Evolutionary conservation across 2,888 invertebrate species (phyloP).

Genomic region (Acheta domesticus): DNA sequence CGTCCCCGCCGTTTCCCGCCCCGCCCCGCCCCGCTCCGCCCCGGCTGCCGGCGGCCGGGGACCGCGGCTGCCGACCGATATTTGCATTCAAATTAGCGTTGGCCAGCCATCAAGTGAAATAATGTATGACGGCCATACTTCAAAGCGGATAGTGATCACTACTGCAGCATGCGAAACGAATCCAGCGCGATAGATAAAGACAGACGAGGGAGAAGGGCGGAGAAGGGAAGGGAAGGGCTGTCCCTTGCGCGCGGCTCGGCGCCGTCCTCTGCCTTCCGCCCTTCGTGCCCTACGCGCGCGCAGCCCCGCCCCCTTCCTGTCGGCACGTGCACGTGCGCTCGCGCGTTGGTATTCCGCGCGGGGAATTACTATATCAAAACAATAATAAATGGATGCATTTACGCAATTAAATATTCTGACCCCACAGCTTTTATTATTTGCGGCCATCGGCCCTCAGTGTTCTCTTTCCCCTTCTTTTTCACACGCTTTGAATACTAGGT

Average conservation of each 20-base stretch:
- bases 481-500: no score
- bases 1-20: neutral
- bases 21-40: neutral
- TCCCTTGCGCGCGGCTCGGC: neutral
- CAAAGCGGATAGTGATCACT: constrained; percentile 33
- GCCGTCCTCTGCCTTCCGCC: neutral
- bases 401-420: constrained; percentile 20
- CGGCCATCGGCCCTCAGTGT: neutral
- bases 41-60: neutral
- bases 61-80: constrained; percentile 25
- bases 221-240: neutral
- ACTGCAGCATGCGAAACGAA: constrained; percentile 26
- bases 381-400: constrained; percentile 27
- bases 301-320: no score
- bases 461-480: no score
- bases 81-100: constrained; percentile 36
- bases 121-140: constrained; percentile 34
- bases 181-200: constrained; percentile 25
- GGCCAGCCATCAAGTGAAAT: constrained; percentile 30
- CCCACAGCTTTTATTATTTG: neutral
- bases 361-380: constrained; percentile 26
- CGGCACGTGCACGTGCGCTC: no score
- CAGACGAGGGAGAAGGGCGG: constrained; percentile 2
- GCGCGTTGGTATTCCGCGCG: neutral
- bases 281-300: no score